Conservation (phyloP, 2,113 vertebrate species). For the Trichechus manatus region DNA sequence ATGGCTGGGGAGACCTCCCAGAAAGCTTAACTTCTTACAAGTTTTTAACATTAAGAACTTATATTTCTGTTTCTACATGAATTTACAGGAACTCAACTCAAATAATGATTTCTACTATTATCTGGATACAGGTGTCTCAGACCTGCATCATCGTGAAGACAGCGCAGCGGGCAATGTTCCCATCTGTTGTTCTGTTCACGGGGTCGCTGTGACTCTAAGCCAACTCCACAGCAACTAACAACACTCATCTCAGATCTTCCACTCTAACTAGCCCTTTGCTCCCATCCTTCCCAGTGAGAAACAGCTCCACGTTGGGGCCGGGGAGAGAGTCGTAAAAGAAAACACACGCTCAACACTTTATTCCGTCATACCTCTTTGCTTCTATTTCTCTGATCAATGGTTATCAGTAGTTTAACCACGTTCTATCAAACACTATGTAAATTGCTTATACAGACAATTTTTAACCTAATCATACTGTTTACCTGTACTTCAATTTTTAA, state of each 20-base stretch:
- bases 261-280: not conserved
- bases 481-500: slow-evolving; percentile 17
- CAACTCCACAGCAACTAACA: too few relatives aligned
- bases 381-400: not conserved
- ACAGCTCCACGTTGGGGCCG: not conserved
- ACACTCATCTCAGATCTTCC: not conserved
- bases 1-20: not conserved
- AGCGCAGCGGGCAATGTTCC: too few relatives aligned
- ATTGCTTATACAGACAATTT: not conserved
- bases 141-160: too few relatives aligned
- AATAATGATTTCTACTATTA: not conserved
- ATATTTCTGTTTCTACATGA: not conserved
- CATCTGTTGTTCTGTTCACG: too few relatives aligned
- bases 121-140: not conserved
- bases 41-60: slow-evolving; percentile 42
- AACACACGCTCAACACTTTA: not conserved
- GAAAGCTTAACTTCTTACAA: not conserved
- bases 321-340: not conserved
- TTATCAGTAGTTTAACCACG: not conserved
- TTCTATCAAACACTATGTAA: not conserved
- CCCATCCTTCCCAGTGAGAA: not conserved
- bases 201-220: too few relatives aligned
- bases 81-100: not conserved
- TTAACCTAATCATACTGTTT: slow-evolving; percentile 25
- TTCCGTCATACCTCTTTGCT: not conserved